A percentile compares a stretch with the other conserved stretches of the same genome.
These are phyloP conservation scores for Enteromius thamalakanensis DNA, from an alignment of 2,797 vertebrate genomes.

Conservation along the genomic window DNA sequence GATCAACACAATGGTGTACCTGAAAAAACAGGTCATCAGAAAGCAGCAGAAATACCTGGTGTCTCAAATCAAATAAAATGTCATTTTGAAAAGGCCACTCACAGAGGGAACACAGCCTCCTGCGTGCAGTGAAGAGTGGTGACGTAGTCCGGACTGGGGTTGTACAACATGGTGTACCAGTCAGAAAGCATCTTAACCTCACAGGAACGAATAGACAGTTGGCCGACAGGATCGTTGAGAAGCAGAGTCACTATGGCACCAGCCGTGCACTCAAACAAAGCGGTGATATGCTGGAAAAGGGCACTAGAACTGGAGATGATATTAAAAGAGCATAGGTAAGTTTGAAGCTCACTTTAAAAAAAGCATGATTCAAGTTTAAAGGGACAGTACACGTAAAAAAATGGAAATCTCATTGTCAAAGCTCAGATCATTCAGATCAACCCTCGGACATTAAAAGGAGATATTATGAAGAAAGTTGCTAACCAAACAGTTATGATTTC, in stretches of 20 bases:
- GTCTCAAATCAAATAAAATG: not conserved
- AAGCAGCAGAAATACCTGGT: not conserved
- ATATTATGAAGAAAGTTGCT: not conserved
- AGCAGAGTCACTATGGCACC: constrained; percentile 87
- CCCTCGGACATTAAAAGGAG: not conserved
- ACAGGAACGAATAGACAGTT: constrained; percentile 88
- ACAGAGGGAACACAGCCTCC: constrained; percentile 96
- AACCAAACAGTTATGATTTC: not conserved
- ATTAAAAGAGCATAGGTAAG: not conserved
- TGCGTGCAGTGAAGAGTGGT: constrained; percentile 96
- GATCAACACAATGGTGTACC: constrained; percentile 96
- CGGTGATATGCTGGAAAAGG: constrained; percentile 89
- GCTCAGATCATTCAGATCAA: not conserved
- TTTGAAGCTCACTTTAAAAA: not conserved
- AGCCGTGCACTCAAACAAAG: constrained; percentile 86
- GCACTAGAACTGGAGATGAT: constrained; percentile 85
- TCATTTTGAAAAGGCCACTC: constrained; percentile 63
- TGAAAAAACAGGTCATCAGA: constrained; percentile 62
- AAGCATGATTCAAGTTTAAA: not conserved
- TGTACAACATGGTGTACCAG: constrained; percentile 99
- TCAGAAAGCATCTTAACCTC: constrained; percentile 92
- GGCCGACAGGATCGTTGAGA: constrained; percentile 86
- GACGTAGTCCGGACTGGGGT: constrained; percentile 95
- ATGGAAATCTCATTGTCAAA: not conserved
- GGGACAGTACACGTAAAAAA: not conserved